These are phyloP conservation scores for Drosophila novamexicana DNA, from an alignment of 1,140 invertebrate species.

Conservation along the genomic window DNA sequence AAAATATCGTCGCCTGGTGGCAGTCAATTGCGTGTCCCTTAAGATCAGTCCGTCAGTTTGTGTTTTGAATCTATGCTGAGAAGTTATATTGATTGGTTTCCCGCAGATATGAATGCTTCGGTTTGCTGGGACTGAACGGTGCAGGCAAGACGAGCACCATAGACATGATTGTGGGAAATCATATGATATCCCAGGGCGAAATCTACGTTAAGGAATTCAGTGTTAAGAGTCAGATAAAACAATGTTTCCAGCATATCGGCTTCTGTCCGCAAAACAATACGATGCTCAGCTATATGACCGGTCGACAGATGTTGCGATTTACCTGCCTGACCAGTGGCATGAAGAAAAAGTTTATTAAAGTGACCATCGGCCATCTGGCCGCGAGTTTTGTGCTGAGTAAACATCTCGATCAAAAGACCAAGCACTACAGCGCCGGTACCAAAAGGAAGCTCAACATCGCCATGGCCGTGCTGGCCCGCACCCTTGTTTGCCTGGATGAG, in stretches of 20 bases:
- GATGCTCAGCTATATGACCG: slow-evolving; percentile 85
- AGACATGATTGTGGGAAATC: slow-evolving; percentile 90
- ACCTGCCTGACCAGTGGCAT: slow-evolving; percentile 42
- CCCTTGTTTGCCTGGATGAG: slow-evolving; percentile 94
- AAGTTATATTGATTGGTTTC: background rate
- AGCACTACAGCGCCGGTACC: slow-evolving; percentile 92
- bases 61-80: background rate
- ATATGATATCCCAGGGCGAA: slow-evolving; percentile 21
- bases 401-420: slow-evolving; percentile 17
- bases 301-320: slow-evolving; percentile 47
- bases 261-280: slow-evolving; percentile 94
- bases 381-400: slow-evolving; percentile 25
- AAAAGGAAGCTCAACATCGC: slow-evolving; percentile 94
- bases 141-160: slow-evolving; percentile 96
- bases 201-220: slow-evolving; percentile 51
- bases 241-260: slow-evolving; percentile 85
- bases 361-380: slow-evolving; percentile 18
- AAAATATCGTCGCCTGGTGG: background rate
- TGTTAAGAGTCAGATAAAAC: background rate
- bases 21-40: slow-evolving; percentile 40
- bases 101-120: slow-evolving; percentile 89
- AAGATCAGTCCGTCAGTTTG: slow-evolving; percentile 28
- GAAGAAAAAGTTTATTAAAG: background rate
- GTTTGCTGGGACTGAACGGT: slow-evolving; percentile 91
- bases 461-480: slow-evolving; percentile 90